Conservation (phyloP, 2,113 vertebrate genomes). For the Thamnaconus septentrionalis region DNA sequence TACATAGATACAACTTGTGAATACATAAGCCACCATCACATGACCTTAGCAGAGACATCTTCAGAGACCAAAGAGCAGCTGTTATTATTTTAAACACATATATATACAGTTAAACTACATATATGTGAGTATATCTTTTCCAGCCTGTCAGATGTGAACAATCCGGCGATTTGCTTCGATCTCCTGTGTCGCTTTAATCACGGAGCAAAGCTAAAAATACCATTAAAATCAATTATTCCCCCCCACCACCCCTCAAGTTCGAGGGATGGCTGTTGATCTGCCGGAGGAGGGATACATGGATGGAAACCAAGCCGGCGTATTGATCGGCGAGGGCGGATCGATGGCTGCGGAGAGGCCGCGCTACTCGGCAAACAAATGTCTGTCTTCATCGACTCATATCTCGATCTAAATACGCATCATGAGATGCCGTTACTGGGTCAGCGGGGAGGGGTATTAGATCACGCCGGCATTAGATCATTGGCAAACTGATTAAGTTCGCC, state of each 20-base stretch:
- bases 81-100: no score
- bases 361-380: slow-evolving; percentile 51
- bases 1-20: no score
- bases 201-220: slow-evolving; percentile 54
- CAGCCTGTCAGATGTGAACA: slow-evolving; percentile 30
- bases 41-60: no score
- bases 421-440: slow-evolving; percentile 51
- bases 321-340: slow-evolving; percentile 44
- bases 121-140: slow-evolving; percentile 1
- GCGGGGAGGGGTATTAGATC: slow-evolving; percentile 35
- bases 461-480: slow-evolving; percentile 41
- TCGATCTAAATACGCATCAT: slow-evolving; percentile 51
- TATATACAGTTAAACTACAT: no score
- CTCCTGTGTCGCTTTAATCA: no score
- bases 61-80: no score
- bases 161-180: neutral
- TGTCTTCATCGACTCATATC: slow-evolving; percentile 53
- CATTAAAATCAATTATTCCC: slow-evolving; percentile 61
- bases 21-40: no score
- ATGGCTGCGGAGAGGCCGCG: slow-evolving; percentile 28
- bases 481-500: slow-evolving; percentile 60
- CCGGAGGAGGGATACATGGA: slow-evolving; percentile 37
- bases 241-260: slow-evolving; percentile 17
- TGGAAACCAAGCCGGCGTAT: slow-evolving; percentile 59
- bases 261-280: slow-evolving; percentile 43